Evolutionary conservation across 2,113 vertebrate genomes (phyloP).

Genomic region (Struthio camelus): DNA sequence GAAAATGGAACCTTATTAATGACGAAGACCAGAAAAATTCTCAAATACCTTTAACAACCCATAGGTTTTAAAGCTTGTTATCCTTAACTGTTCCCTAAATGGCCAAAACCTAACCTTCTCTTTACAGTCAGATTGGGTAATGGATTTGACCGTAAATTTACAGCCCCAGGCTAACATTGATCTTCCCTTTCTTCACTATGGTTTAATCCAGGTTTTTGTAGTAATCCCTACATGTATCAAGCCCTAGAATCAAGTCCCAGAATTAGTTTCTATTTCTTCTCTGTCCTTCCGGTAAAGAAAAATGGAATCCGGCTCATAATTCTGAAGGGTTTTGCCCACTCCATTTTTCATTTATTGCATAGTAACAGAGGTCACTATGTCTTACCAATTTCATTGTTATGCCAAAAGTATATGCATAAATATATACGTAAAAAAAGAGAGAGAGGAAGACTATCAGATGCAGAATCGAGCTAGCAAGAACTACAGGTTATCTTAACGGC

Average conservation of each 20-base stretch:
- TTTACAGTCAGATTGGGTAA: background rate
- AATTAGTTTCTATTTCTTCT: background rate
- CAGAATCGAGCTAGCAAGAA: background rate
- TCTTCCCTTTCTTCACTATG: background rate
- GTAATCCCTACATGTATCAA: background rate
- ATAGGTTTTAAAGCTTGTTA: background rate
- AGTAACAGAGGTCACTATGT: background rate
- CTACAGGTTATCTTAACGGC: background rate
- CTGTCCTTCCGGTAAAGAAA: background rate
- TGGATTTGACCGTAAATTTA: background rate
- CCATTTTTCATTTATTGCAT: background rate
- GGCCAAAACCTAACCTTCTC: background rate
- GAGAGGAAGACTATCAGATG: background rate
- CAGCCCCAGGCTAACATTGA: background rate
- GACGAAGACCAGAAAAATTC: background rate
- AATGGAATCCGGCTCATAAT: background rate
- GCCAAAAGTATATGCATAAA: background rate
- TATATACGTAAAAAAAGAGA: background rate
- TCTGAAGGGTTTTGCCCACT: background rate
- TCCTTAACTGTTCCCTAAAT: background rate
- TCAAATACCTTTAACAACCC: background rate
- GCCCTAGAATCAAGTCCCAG: background rate
- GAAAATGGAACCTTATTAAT: background rate
- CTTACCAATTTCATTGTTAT: rapidly evolving
- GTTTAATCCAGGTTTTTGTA: background rate